Conservation (phyloP, 2,113 vertebrate species). For the Chlorodrepanis virens region DNA sequence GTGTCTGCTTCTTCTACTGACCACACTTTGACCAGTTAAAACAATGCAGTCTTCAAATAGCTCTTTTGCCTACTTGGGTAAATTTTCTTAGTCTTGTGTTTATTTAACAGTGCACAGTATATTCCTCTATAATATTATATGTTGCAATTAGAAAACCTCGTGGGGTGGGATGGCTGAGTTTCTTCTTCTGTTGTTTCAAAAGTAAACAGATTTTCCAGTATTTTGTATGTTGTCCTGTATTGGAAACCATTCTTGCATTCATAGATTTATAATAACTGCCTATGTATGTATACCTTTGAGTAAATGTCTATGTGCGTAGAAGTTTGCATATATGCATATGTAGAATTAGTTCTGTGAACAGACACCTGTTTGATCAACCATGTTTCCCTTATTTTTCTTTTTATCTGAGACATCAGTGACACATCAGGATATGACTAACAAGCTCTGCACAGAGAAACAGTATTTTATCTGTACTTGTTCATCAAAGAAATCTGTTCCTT, state of each 20-base stretch:
- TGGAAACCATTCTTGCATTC: not conserved
- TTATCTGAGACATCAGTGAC: conserved; percentile 12
- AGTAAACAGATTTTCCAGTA: conserved; percentile 5
- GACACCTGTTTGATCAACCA: not conserved
- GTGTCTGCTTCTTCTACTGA: not conserved
- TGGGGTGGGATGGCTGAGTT: rapidly evolving
- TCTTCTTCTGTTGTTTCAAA: conserved; percentile 22
- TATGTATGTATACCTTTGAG: not conserved
- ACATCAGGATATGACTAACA: conserved; percentile 50
- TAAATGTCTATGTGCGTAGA: not conserved
- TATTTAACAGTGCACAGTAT: not conserved
- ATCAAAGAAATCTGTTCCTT: conserved; percentile 17
- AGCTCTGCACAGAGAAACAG: not conserved
- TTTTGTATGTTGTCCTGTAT: not conserved
- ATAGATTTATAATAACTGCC: not conserved
- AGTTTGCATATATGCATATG: not conserved
- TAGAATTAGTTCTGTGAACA: not conserved
- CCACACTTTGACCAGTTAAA: not conserved
- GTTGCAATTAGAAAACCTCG: not conserved
- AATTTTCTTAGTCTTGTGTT: not conserved
- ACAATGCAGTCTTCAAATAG: not conserved
- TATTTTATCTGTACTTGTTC: conserved; percentile 38
- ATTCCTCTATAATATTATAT: not conserved
- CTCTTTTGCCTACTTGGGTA: not conserved
- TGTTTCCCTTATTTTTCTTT: not conserved